phyloP scores from a whole-genome alignment of 2,888 invertebrate species.

The Acanthosepion esculentum region DNA sequence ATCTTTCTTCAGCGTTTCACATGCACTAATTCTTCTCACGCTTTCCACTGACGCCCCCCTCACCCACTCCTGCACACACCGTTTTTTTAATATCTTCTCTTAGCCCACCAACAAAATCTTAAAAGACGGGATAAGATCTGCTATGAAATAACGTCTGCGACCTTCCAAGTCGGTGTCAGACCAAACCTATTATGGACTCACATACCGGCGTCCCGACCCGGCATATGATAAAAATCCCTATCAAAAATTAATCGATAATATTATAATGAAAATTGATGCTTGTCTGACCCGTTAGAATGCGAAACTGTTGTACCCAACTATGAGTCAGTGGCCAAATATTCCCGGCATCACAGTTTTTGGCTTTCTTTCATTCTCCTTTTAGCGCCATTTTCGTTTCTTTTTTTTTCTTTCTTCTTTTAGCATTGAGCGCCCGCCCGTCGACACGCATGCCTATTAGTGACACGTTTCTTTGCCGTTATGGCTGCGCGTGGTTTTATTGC shows the following conservation, averaged over 20 bases:
- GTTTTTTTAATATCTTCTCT: background rate
- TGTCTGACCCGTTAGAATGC: background rate
- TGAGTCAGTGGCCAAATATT: slow-evolving; percentile 33
- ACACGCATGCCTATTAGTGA: background rate
- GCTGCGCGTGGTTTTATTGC: background rate
- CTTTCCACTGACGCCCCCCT: fast-evolving
- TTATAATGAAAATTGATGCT: slow-evolving; percentile 6
- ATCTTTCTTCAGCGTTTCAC: background rate
- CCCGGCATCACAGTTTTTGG: background rate
- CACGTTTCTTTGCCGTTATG: background rate
- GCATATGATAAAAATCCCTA: background rate
- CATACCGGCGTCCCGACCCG: background rate
- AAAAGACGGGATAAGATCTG: background rate
- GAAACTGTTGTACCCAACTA: background rate
- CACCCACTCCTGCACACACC: background rate
- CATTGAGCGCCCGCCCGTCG: background rate
- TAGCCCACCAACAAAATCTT: background rate
- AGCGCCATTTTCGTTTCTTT: background rate
- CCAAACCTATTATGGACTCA: background rate
- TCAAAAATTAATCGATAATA: slow-evolving; percentile 33
- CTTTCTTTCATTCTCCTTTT: background rate
- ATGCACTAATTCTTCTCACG: background rate
- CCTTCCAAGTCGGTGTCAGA: slow-evolving; percentile 20
- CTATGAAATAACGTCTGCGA: background rate
- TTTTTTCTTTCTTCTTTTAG: background rate